Evolutionary conservation across 2,888 invertebrate species (phyloP), one percentile per base, ranked within the genome.

Genomic region (Callinectes sapidus): DNA sequence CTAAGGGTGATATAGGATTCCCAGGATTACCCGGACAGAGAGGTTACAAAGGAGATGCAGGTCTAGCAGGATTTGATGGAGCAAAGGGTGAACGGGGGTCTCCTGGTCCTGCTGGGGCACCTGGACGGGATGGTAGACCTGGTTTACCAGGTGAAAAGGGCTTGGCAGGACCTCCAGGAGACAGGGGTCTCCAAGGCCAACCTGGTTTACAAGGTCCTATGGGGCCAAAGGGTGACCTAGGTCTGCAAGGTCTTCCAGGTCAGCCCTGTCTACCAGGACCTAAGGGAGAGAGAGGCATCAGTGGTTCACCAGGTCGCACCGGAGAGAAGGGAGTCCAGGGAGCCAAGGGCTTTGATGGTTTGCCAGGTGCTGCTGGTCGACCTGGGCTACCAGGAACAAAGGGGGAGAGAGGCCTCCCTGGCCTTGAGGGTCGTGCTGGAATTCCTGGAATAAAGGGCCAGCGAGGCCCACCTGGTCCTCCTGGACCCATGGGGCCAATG

Each of bases 171-270:
- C 91, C 94, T 66, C 93, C 95, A 77, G 95, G 95, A 85, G 94
- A 93, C 18, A 77, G 86, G 71, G 95, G 95, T n/a, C 85, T 90
- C 54, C 91, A 95, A 94, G 95, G 96, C 95, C 94, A 94, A 93
- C 90, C 93, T 23, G 95, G 94, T 39, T 94, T 95, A n/a, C 95
- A 95, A 8, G 98, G 98, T 89, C 95, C 96, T 91, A 96, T 97
- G 86, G 98, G 98, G 77, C 95, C 97, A 0, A 95, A 95, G 61
- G 98, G 98, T 2, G 95, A 95, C 1, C 95, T 95, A 55, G 98
- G 98, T 1, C 95, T 95, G 0, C 97, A 97, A 95, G 98, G 98
- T 2, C 94, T 95, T 28, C 87, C 91, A 71, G 93, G 93, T 8
- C 86, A 81, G 54, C 91, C 91, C n/a, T 95, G 95, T 89, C 91